A percentile compares a stretch with the other conserved stretches of the same genome.
Conservation (phyloP, 2,113 vertebrate genomes). For the Gymnocephalus cernua region DNA sequence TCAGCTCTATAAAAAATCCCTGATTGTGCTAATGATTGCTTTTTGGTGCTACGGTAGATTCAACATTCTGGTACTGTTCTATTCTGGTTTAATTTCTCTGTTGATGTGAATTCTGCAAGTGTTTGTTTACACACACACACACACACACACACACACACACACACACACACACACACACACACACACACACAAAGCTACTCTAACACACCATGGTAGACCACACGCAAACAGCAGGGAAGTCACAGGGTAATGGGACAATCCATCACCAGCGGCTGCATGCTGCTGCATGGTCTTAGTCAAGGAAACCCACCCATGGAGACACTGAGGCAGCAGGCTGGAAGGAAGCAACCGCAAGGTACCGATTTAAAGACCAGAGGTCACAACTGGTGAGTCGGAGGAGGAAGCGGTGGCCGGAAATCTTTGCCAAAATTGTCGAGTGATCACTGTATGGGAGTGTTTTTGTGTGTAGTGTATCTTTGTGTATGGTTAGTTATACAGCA, state of each 20-base stretch:
- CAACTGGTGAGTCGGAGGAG: constrained; percentile 32
- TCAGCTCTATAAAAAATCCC: neutral
- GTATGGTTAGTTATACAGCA: neutral
- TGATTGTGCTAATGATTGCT: constrained; percentile 6
- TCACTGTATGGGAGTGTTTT: neutral
- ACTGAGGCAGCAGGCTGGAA: constrained; percentile 40
- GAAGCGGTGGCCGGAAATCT: neutral
- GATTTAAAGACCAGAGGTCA: constrained; percentile 67
- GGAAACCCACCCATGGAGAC: constrained; percentile 67
- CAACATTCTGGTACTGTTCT: constrained; percentile 11
- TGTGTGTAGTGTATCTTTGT: neutral
- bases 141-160: constrained; percentile 13
- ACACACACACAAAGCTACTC: constrained; percentile 53
- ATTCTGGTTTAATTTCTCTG: constrained; percentile 32
- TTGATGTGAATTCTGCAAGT: constrained; percentile 22
- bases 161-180: constrained; percentile 13
- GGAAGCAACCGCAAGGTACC: constrained; percentile 50
- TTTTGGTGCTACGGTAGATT: neutral
- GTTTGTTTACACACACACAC: constrained; percentile 2
- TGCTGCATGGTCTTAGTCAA: constrained; percentile 70
- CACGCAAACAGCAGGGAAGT: constrained; percentile 74
- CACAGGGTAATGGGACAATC: constrained; percentile 80
- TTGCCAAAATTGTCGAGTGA: constrained; percentile 14
- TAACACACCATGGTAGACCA: constrained; percentile 64
- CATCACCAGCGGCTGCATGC: constrained; percentile 71